phyloP scores from a whole-genome alignment of 2,113 vertebrate genomes.

The Ovibos moschatus region DNA sequence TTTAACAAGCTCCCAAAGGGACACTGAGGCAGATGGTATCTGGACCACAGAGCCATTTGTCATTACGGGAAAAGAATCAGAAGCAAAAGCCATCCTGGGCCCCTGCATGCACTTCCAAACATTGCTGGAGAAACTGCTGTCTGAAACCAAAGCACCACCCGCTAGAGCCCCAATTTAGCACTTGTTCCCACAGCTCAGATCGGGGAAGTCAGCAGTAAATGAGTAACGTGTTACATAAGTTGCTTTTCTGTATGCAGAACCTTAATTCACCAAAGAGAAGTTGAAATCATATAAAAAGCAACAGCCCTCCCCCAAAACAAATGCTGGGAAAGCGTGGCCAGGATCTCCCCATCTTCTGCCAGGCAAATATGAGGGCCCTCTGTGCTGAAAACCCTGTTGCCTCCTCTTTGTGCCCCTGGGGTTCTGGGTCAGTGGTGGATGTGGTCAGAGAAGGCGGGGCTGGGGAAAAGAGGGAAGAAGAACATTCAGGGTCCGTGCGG shows the following conservation, averaged over 20 bases:
- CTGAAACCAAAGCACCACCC: conserved; percentile 29
- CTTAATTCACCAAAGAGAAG: conserved; percentile 11
- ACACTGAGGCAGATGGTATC: conserved; percentile 48
- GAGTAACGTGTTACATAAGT: conserved; percentile 61
- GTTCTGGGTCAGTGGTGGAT: background rate
- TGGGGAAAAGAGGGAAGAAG: accelerated
- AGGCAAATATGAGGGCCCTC: background rate
- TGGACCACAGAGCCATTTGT: background rate
- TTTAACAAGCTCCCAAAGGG: conserved; percentile 64
- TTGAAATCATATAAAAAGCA: conserved; percentile 52
- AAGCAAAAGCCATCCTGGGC: background rate
- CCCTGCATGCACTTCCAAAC: background rate
- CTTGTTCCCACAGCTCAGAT: conserved; percentile 40
- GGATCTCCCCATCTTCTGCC: background rate
- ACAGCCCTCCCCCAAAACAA: conserved; percentile 54
- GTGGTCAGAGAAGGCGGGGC: background rate
- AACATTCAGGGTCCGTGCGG: background rate
- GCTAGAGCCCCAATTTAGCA: conserved; percentile 17
- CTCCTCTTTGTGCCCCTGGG: too few relatives aligned
- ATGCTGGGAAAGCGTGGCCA: background rate
- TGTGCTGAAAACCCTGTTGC: accelerated
- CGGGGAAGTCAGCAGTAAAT: conserved; percentile 36
- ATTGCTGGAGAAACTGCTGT: background rate
- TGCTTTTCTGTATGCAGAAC: conserved; percentile 56
- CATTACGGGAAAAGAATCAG: background rate